Conservation (phyloP, 2,113 vertebrate genomes). For the Rissa tridactyla region DNA sequence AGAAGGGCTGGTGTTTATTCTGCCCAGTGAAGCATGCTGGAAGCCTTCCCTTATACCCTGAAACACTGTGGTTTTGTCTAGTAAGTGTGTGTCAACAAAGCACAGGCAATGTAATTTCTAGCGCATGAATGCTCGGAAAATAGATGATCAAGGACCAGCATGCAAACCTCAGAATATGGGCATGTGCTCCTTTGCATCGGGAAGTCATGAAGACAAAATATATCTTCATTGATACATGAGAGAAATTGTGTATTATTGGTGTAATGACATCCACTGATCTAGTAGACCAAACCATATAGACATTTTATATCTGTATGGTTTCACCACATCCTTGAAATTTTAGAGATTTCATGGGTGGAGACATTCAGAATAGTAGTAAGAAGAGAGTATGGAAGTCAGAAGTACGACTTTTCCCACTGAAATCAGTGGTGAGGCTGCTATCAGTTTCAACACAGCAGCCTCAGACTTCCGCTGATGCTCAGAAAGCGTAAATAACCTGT, state of each 20-base stretch:
- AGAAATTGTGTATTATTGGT: neutral
- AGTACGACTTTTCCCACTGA: neutral
- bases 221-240: neutral
- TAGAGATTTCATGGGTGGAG: neutral
- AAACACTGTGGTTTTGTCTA: neutral
- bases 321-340: neutral
- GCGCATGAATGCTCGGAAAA: accelerated
- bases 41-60: neutral
- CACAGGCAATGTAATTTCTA: neutral
- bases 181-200: neutral
- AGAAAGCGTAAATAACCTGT: neutral
- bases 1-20: neutral
- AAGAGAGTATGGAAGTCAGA: neutral
- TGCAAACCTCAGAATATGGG: neutral
- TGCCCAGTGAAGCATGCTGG: neutral
- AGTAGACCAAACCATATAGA: neutral
- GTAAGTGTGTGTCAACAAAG: neutral
- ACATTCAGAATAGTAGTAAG: neutral
- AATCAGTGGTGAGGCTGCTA: neutral
- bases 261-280: neutral
- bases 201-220: neutral
- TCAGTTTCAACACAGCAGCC: neutral
- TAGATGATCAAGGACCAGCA: neutral
- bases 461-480: neutral
- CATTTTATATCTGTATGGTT: neutral